Evolutionary conservation across 2,888 invertebrate genomes (phyloP).

Genomic region (Andrena haemorrhoa): DNA sequence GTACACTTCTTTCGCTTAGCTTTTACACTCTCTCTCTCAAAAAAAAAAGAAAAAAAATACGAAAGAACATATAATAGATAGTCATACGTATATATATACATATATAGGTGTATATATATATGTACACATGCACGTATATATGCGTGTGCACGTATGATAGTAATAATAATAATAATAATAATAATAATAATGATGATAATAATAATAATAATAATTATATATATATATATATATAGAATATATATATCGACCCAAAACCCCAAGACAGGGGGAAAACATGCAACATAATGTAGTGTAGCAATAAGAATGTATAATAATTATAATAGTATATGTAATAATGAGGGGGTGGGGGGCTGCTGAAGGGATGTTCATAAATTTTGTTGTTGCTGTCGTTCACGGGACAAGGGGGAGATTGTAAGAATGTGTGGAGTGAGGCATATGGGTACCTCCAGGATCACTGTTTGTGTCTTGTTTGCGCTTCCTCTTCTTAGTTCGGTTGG

Average conservation of each 20-base stretch:
- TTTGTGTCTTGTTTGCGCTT: conserved; percentile 99
- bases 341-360: conserved; percentile 65
- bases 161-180: conserved; percentile 66
- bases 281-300: conserved; percentile 84
- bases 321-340: conserved; percentile 76
- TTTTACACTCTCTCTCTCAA: conserved; percentile 28
- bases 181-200: conserved; percentile 38
- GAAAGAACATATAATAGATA: conserved; percentile 48
- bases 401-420: conserved; percentile 76
- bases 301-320: conserved; percentile 76
- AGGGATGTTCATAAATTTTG: conserved; percentile 71
- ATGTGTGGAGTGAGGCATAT: conserved; percentile 85
- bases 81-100: conserved; percentile 24
- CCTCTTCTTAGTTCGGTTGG: conserved; percentile 99
- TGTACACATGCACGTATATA: conserved; percentile 25
- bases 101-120: conserved; percentile 5
- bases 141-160: conserved; percentile 61
- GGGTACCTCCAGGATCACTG: conserved; percentile 94
- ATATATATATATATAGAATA: conserved; percentile 66
- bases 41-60: conserved; percentile 21
- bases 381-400: conserved; percentile 63
- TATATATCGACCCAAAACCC: conserved; percentile 81
- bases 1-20: conserved; percentile 20
- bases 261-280: conserved; percentile 83
- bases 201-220: conserved; percentile 36